Conservation (phyloP, 1,140 invertebrate genomes). For the Micrasema longulum region DNA sequence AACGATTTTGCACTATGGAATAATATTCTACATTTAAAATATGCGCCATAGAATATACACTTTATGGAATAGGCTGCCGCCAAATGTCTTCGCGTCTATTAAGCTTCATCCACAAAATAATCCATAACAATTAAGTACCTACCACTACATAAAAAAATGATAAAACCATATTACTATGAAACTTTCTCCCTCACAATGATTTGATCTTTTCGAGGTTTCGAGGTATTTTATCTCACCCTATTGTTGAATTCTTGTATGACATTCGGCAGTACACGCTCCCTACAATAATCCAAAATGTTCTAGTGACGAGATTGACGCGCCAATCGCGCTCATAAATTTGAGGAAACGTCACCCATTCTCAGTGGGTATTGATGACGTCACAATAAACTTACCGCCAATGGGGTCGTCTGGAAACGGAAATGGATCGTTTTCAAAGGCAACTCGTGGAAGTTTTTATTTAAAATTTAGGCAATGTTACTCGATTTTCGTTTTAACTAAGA, state of each 20-base stretch:
- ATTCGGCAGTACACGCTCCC: conserved; percentile 16
- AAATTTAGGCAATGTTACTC: too few relatives aligned
- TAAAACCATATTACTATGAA: too few relatives aligned
- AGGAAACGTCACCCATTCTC: conserved; percentile 42
- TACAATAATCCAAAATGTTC: conserved; percentile 33
- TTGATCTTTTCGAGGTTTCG: background rate
- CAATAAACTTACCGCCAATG: conserved; percentile 27
- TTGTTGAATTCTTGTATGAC: conserved; percentile 15
- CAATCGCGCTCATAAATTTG: conserved; percentile 42
- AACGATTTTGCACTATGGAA: conserved; percentile 16
- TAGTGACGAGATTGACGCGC: conserved; percentile 19
- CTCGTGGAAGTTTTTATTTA: background rate
- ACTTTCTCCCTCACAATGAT: background rate
- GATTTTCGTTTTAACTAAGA: too few relatives aligned
- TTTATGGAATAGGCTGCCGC: conserved; percentile 21
- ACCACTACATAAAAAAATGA: too few relatives aligned
- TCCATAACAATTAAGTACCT: too few relatives aligned
- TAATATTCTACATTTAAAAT: conserved; percentile 29
- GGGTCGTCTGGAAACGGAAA: conserved; percentile 31
- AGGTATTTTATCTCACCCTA: background rate
- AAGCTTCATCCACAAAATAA: background rate
- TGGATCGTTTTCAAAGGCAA: conserved; percentile 18
- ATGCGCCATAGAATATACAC: conserved; percentile 26
- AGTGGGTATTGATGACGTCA: conserved; percentile 39
- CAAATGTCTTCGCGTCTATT: conserved; percentile 32